A percentile compares a stretch with the other conserved stretches of the same genome.
Evolutionary conservation across 2,113 vertebrate genomes (phyloP).

Genomic region (Rhipidura dahli): DNA sequence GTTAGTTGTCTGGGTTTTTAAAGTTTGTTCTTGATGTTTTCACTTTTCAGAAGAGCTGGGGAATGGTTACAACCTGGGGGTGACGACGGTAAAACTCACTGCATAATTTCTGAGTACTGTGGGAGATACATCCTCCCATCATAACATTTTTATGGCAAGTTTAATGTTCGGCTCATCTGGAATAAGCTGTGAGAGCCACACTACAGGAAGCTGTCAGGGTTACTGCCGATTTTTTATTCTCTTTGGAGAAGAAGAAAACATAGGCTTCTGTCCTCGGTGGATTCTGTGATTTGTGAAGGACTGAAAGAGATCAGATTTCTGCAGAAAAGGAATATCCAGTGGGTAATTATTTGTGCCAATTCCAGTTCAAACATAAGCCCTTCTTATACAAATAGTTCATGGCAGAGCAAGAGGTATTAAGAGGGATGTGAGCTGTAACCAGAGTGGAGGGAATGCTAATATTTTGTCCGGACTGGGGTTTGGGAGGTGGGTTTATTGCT

Average conservation of each 20-base stretch:
- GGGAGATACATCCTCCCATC: conserved; percentile 50
- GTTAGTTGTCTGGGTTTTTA: background rate
- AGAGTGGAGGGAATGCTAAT: conserved; percentile 26
- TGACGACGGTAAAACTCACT: background rate
- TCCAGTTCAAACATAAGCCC: conserved; percentile 58
- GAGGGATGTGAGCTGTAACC: conserved; percentile 21
- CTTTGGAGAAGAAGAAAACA: conserved; percentile 54
- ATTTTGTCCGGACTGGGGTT: conserved; percentile 17
- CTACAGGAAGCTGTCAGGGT: conserved; percentile 48
- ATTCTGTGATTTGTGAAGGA: conserved; percentile 48
- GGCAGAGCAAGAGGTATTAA: conserved; percentile 15
- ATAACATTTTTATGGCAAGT: conserved; percentile 64
- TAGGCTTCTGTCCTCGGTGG: conserved; percentile 27
- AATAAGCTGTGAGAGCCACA: conserved; percentile 28
- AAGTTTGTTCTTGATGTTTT: background rate
- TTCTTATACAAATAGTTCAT: conserved; percentile 41
- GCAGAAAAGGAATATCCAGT: conserved; percentile 57
- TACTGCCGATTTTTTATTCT: conserved; percentile 55
- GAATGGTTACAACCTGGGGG: background rate
- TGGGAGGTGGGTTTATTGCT: conserved; percentile 39
- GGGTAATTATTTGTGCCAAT: conserved; percentile 58
- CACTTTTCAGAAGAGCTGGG: background rate
- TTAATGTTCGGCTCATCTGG: conserved; percentile 41
- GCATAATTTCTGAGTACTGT: conserved; percentile 35
- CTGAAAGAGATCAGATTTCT: conserved; percentile 61